Base-by-base conservation (phyloP, 1,140 invertebrate species). In the Latrodectus geometricus region DNA sequence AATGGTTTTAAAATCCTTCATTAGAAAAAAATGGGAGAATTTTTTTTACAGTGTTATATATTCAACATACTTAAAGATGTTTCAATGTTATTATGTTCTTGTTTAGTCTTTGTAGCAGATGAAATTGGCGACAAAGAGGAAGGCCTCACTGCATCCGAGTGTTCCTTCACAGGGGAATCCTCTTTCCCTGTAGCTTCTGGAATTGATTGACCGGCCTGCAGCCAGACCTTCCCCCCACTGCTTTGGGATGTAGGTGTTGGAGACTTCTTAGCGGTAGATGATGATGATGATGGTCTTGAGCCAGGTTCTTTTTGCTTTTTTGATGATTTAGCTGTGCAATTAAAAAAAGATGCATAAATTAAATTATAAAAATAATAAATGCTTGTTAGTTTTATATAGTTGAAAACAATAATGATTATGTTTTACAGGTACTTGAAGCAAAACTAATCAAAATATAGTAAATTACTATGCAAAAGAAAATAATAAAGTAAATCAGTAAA, bases 61-160 rank as follows among this genome's bases (percentile, higher is more conserved):
- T 3, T 35, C 4, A 23, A 76, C 52, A 21, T 35, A 76, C 74
- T 20, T 21, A 5, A 21, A 76, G 52, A 9, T 21, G 52, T 17
- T 61, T 61, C 74, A 76, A 21, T 23, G 14, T 76, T 56, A 76
- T 56, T 35, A 69, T 69, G 17, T 52, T 74, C 72, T 17, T 74
- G 35, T 17, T 48, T 21, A 49, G 49, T 35, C 11, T 11, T 35
- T 14, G 54, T 14, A 72, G 69, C 79, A 52, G 79, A 81, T 72
- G 74, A 49, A 35, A 80, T 79, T 21, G 85, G 85, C 70, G 77
- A 73, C 85, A 87, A 80, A 49, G 85, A 79, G 76, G 85, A 87
- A 87, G 85, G 85, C 85, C 85, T 87, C 85, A 87, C 85, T 65
- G 85, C 85, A 87, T 87, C 85, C 77, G 85, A 87, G 56, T 78